Evolutionary conservation across 2,797 vertebrate species (phyloP).

Genomic region (Hypotaenidia philippensis): DNA sequence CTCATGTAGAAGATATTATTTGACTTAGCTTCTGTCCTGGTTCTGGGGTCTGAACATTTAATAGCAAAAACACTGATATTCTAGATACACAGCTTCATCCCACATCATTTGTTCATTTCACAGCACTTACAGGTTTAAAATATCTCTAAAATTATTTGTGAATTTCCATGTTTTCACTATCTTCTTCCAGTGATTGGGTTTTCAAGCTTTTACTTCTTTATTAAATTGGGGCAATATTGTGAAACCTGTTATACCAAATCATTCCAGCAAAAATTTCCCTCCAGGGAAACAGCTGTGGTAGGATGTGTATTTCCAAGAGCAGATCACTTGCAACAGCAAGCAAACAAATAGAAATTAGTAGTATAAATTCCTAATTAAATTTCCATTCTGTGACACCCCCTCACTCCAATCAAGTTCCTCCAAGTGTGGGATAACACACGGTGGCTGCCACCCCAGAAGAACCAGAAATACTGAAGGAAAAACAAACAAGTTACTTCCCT

Average conservation of each 20-base stretch:
- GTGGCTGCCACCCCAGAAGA: not conserved
- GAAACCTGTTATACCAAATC: not conserved
- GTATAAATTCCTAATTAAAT: not conserved
- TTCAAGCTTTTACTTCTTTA: not conserved
- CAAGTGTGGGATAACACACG: accelerated
- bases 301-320: not conserved
- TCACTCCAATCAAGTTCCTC: not conserved
- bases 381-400: not conserved
- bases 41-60: not conserved
- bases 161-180: not conserved
- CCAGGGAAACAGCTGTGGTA: not conserved
- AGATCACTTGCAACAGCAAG: not conserved
- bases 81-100: not conserved
- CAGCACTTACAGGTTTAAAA: not conserved
- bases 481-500: too few species aligned
- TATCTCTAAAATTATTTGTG: not conserved
- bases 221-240: not conserved
- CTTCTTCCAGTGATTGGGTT: not conserved
- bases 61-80: not conserved
- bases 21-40: not conserved
- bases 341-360: not conserved
- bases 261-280: not conserved
- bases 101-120: not conserved
- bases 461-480: not conserved
- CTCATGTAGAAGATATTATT: not conserved